A percentile compares a stretch with the other conserved stretches of the same genome.
Evolutionary conservation across 2,113 vertebrate genomes (phyloP).

Genomic region (Hippolais icterina): DNA sequence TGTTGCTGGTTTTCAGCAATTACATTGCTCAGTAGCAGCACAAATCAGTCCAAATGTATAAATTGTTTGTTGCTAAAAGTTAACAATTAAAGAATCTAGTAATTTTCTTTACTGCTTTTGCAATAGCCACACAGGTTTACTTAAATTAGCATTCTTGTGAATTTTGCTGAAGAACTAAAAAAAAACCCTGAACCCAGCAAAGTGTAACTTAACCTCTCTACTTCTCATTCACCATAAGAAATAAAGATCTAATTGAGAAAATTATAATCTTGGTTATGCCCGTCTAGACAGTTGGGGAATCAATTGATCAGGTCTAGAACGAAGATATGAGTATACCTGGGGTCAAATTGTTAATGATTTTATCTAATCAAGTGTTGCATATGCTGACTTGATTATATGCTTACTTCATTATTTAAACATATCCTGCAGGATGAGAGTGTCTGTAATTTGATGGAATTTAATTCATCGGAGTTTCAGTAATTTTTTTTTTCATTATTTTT

Average conservation of each 20-base stretch:
- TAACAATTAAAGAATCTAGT: background rate
- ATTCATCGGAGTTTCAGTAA: background rate
- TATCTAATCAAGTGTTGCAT: background rate
- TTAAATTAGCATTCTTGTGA: background rate
- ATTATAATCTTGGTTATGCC: background rate
- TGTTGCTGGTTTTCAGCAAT: background rate
- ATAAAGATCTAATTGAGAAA: background rate
- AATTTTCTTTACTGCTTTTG: background rate
- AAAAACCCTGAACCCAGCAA: background rate
- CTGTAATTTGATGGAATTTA: background rate
- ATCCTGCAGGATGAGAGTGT: background rate
- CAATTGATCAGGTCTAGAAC: background rate
- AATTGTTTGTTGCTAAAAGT: background rate
- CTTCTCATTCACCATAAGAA: background rate
- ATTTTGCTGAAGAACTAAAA: background rate
- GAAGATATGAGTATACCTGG: background rate
- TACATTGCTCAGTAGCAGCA: background rate
- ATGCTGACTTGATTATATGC: background rate
- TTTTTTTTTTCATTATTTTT: background rate
- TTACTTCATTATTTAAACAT: background rate
- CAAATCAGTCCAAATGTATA: background rate
- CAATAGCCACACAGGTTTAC: background rate
- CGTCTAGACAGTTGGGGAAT: background rate
- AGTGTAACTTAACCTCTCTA: background rate
- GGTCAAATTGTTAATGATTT: background rate